phyloP scores from a whole-genome alignment of 2,797 vertebrate genomes.

The Gymnoscopelus braueri region DNA sequence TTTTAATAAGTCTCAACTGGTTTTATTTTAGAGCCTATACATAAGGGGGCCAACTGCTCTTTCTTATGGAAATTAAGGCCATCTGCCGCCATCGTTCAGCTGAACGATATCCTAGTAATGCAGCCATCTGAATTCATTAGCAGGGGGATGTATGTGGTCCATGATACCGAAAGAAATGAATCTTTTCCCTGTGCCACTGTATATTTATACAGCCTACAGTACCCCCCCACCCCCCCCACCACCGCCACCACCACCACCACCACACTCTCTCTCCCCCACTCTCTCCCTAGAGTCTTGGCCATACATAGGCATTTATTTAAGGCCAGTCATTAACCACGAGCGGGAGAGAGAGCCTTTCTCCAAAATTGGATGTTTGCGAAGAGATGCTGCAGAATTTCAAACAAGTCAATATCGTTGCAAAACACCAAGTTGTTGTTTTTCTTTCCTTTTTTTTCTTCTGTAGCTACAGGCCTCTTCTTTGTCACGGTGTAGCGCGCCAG shows the following conservation, averaged over 20 bases:
- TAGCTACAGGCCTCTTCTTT: background rate
- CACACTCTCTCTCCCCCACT: constrained; percentile 32
- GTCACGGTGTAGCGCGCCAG: background rate
- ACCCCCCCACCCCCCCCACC: constrained; percentile 1
- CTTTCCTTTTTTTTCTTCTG: background rate
- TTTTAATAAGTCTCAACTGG: constrained; percentile 78
- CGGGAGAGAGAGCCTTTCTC: constrained; percentile 68
- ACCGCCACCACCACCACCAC: background rate
- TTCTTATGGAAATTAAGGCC: constrained; percentile 83
- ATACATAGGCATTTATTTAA: constrained; percentile 76
- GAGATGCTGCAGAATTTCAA: constrained; percentile 51
- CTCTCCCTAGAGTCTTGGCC: constrained; percentile 65
- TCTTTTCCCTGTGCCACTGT: constrained; percentile 67
- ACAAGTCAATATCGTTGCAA: constrained; percentile 21
- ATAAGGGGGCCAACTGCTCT: constrained; percentile 79
- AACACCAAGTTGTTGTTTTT: constrained; percentile 17
- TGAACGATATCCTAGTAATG: constrained; percentile 77
- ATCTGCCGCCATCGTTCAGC: constrained; percentile 80
- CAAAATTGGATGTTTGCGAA: constrained; percentile 65
- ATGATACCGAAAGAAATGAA: constrained; percentile 76
- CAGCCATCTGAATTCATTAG: constrained; percentile 83
- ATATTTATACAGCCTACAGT: constrained; percentile 73
- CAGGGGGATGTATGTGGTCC: constrained; percentile 66
- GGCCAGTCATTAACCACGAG: constrained; percentile 74
- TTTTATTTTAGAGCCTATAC: constrained; percentile 77